These are phyloP conservation scores for Liopterus haemorrhoidalis DNA, from an alignment of 2,888 invertebrate genomes.

Conservation along the genomic window DNA sequence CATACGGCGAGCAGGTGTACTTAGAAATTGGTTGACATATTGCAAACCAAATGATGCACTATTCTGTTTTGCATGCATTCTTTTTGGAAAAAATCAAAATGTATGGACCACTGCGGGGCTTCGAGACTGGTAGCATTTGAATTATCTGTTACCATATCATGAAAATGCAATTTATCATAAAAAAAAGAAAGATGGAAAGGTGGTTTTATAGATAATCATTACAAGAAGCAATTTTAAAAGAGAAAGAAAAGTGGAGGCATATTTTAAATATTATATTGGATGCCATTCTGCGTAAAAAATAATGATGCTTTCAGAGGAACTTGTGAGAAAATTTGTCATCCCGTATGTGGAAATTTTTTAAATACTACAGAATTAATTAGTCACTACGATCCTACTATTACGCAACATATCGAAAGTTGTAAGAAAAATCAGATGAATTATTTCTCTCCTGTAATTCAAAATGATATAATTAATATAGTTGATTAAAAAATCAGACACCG, in stretches of 20 bases:
- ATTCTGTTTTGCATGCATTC: conserved; percentile 15
- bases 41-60: conserved; percentile 10
- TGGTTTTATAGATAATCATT: conserved; percentile 15
- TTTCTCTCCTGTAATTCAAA: conserved; percentile 9
- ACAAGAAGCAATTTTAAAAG: conserved; percentile 11
- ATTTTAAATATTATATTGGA: conserved; percentile 14
- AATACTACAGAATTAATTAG: conserved; percentile 15
- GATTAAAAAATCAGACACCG: conserved; percentile 1
- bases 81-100: conserved; percentile 8
- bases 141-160: conserved; percentile 6
- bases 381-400: conserved; percentile 12
- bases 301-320: conserved; percentile 17
- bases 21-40: conserved; percentile 8
- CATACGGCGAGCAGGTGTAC: too few relatives aligned
- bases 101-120: conserved; percentile 5
- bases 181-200: conserved; percentile 10
- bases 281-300: conserved; percentile 20
- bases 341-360: conserved; percentile 17
- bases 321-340: conserved; percentile 13
- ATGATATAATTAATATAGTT: conserved; percentile 7
- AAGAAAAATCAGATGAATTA: conserved; percentile 6
- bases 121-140: conserved; percentile 13
- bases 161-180: conserved; percentile 13
- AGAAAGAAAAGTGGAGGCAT: conserved; percentile 12
- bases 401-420: conserved; percentile 4